Conservation (phyloP, 2,888 invertebrate genomes). For the Agrochola macilenta region DNA sequence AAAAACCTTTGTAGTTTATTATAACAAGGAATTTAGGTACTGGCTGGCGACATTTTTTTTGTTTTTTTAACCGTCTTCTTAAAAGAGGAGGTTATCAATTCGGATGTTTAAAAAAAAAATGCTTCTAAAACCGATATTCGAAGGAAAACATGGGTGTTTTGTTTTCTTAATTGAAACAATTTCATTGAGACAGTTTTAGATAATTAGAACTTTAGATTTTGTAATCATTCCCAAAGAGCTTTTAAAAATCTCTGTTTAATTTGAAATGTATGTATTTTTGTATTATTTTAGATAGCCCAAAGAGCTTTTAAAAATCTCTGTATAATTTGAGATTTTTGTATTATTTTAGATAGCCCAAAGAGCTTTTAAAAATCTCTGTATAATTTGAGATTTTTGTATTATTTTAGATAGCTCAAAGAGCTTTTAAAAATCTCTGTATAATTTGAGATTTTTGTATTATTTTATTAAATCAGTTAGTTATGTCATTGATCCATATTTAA, state of each 20-base stretch:
- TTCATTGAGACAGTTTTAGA: neutral
- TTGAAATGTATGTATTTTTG: too few relatives aligned
- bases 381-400: too few relatives aligned
- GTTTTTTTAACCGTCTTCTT: neutral
- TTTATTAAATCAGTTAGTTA: neutral
- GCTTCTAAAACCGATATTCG: neutral
- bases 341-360: too few relatives aligned
- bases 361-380: neutral
- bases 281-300: too few relatives aligned
- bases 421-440: neutral
- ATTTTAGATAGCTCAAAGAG: too few relatives aligned
- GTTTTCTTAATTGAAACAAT: neutral
- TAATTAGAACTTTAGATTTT: neutral
- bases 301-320: too few relatives aligned
- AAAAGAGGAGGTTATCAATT: too few relatives aligned
- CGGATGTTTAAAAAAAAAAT: too few relatives aligned
- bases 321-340: neutral
- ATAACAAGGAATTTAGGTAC: neutral
- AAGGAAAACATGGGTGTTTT: neutral
- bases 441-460: too few relatives aligned
- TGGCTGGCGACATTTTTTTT: too few relatives aligned
- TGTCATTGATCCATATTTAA: too few relatives aligned
- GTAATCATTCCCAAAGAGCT: neutral
- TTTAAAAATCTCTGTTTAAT: neutral
- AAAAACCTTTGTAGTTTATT: neutral